Base-by-base conservation (phyloP, 1,140 invertebrate species). In the Lasioglossum albipes region DNA sequence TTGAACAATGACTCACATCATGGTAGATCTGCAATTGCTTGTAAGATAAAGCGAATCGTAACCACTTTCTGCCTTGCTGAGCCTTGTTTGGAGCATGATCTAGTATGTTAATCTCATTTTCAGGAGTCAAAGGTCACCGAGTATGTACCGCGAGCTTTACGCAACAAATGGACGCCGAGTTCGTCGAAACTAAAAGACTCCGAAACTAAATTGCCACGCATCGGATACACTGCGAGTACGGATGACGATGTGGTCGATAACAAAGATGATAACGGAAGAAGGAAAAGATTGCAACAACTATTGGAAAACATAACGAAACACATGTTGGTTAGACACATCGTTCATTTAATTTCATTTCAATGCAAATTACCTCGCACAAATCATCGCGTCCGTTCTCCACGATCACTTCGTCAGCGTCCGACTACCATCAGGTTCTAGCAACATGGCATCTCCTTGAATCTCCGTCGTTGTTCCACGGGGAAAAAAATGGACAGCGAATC, bases 361-460 rank as follows among this genome's bases (percentile, higher is more conserved):
- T 27, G 27, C 20, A 62, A 71, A 75, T 81, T 84, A 86, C 79
- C 75, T 86, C 45, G 45, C 4, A 18, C 49, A 82, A 77, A 83
- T 87, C 83, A 85, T 83, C 62, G 13, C 62, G 72, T 57, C 42
- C 54, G 31, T 52, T 41, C 54, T 22, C 18, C 54, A 22, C 54
- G 54, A 10, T 85, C 84, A 86, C 75, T 82, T 75, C 74, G 74
- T 36, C 61, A 59, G 59, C 57, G 61, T 54, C 22, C 13, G 13
- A 5, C 27, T 57, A 75, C 20, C 27, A 54, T 22, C 70, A 62
- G 36, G n/a, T 18, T 68, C 62, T 41, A 22, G 77, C 59, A 62
- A 74, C 83, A 84, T 84, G 61, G 16, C 70, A 69, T 36, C 57
- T 52, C 36, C 10, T 41, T 13, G 10, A 18, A 41, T 52, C 18